A percentile compares a stretch with the other conserved stretches of the same genome.
These are phyloP conservation scores for Dendrolimus punctatus DNA, from an alignment of 1,140 invertebrate genomes.

Conservation along the genomic window DNA sequence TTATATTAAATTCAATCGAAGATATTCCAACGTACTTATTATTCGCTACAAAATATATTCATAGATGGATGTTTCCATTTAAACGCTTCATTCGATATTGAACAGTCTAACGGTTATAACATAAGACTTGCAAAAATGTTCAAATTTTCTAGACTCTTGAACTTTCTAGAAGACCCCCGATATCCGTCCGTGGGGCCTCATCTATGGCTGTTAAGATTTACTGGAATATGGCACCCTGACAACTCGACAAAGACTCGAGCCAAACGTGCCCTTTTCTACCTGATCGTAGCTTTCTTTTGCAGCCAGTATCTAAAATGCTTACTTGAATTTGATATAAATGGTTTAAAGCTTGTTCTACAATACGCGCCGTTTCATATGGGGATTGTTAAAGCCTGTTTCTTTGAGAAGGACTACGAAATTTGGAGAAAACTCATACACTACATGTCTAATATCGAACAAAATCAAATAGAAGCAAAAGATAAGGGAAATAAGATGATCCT, in stretches of 20 bases:
- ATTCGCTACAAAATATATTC: no score
- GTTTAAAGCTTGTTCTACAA: conserved; percentile 30
- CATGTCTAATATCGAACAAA: conserved; percentile 23
- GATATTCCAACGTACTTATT: no score
- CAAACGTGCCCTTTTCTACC: conserved; percentile 26
- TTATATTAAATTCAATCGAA: no score
- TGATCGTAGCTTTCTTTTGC: conserved; percentile 29
- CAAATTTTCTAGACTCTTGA: conserved; percentile 4
- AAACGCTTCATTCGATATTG: no score
- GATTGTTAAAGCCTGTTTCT: conserved; percentile 30
- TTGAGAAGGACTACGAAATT: conserved; percentile 24
- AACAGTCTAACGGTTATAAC: no score
- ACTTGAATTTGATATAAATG: conserved; percentile 16
- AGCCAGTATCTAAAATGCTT: conserved; percentile 36
- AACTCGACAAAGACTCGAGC: conserved; percentile 12
- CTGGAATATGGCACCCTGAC: conserved; percentile 32
- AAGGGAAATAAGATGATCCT: conserved; percentile 14
- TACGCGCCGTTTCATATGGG: conserved; percentile 40
- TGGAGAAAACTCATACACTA: conserved; percentile 31
- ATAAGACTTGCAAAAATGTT: no score
- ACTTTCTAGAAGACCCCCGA: conserved; percentile 21
- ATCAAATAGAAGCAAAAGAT: conserved; percentile 20
- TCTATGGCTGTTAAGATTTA: conserved; percentile 21
- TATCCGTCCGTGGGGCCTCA: conserved; percentile 36
- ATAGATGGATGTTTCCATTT: no score